Evolutionary conservation across 2,113 vertebrate genomes (phyloP), one percentile per base, ranked within the genome.

Genomic region (Proterorhinus semilunaris): DNA sequence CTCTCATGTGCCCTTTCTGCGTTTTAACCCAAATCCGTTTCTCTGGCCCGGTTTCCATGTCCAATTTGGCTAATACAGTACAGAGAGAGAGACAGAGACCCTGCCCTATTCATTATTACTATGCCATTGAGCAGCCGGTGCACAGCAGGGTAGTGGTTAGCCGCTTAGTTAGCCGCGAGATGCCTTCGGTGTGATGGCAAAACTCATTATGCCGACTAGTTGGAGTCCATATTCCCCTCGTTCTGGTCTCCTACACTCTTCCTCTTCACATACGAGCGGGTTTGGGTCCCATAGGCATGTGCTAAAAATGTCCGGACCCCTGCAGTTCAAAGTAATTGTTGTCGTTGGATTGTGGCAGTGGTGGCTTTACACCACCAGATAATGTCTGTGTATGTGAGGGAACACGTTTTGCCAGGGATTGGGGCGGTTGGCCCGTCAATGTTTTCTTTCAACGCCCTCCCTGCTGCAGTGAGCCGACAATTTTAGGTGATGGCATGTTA

Each of bases 91-190:
- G 79, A 67, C 63, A 72, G 74, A 65, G 81, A 72, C 69, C n/a
- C 65, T 51, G 63, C 55, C 57, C 64, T 72, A 7, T 76, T 81
- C 71, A 75, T 86, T 54, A 75, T 86, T 54, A 49, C 75, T 68
- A 62, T 59, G 50, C 72, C 72, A 80, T 82, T 68, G 75, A 88
- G 78, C 86, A 86, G 83, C 84, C 86, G 82, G 66, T 74, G 43
- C 69, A 54, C 83, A 76, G 85, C 78, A 78, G 86, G 83, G 70
- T 59, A 73, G 83, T 77, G 76, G 82, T 88, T 87, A 81, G 74
- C 82, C 6, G 53, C 84, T 87, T 80, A 78, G 79, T 80, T 84
- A 85, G 83, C 79, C 58, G 65, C 64, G 67, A 82, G 65, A 85
- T 76, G 66, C 72, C 78, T 75, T 76, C 69, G 65, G 69, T 67